Base-by-base conservation (phyloP, 2,113 vertebrate species). In the Tachycineta bicolor region DNA sequence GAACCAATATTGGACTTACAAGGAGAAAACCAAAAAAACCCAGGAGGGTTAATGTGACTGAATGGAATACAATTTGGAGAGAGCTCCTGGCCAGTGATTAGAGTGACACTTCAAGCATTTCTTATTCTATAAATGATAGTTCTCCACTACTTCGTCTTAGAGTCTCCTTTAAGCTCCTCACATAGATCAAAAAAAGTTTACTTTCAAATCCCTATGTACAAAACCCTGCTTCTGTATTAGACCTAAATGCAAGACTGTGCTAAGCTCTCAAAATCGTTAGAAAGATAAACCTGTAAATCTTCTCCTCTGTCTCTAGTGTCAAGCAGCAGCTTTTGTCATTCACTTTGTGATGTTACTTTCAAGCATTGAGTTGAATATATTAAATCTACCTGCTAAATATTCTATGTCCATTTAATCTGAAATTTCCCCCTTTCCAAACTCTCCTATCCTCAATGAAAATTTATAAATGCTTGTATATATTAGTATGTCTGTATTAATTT, bases 201-300 rank as follows among this genome's bases (percentile, higher is more conserved):
- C 88, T 94, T 96, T 92, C 53, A 95, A 93, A 95, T 89, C 69
- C 46, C 69, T 84, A 1, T 28, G 11, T 86, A 92, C 28, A 43
- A 92, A 89, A 87, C 22, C 1, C 39, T 73, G 31, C 44, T 91
- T 34, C 78, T 83, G 10, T 70, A 83, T 90, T 93, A 93, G 86
- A 88, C 58, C 63, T 87, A 87, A 93, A 88, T 87, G 31, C 0
- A 12, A 75, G 53, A 71, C 53, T 68, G 16, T 62, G 50, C 52
- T 96, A 94, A 95, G 53, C 64, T 95, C 65, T 93, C 46, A 88
- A 94, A 96, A 97, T 90, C 94, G 43, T 92, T 94, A 87, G 75
- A 91, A 94, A 80, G 49, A 82, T 93, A 96, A 97, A 79, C 4
- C 28, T 5, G 3, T 93, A 88, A 94, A 89, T 93, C 62, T 70